phyloP scores from a whole-genome alignment of 92 coral and sea anemone species.

The Porites evermanni region DNA sequence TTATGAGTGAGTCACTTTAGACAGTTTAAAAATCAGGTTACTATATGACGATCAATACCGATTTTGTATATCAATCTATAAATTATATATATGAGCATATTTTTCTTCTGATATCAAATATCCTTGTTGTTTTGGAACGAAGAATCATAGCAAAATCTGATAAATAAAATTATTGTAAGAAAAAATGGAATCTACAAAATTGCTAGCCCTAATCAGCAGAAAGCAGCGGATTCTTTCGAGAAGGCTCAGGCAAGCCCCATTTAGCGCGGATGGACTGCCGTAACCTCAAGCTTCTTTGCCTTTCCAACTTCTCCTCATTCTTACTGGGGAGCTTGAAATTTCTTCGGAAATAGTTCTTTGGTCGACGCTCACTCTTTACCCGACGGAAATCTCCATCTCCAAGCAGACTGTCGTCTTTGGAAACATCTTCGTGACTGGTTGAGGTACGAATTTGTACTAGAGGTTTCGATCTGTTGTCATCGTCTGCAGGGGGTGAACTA shows the following conservation, averaged over 20 bases:
- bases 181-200: neutral
- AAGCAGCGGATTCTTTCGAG: conserved; percentile 44
- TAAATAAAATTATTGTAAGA: neutral
- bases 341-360: conserved; percentile 66
- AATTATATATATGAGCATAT: no score
- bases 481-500: conserved; percentile 13
- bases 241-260: conserved; percentile 60
- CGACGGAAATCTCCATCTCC: conserved; percentile 71
- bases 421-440: conserved; percentile 47
- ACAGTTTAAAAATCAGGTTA: no score
- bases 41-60: no score
- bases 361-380: conserved; percentile 82
- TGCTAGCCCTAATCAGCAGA: neutral
- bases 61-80: no score
- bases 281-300: conserved; percentile 73
- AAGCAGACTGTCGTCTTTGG: conserved; percentile 40
- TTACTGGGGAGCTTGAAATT: conserved; percentile 67
- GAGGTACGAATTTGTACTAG: conserved; percentile 19
- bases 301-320: conserved; percentile 79
- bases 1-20: no score
- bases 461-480: conserved; percentile 21
- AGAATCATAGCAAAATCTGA: no score
- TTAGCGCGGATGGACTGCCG: conserved; percentile 90
- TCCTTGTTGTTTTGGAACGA: no score
- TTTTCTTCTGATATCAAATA: no score